Base-by-base conservation (phyloP, 2,113 vertebrate species). In the Rutilus rutilus region DNA sequence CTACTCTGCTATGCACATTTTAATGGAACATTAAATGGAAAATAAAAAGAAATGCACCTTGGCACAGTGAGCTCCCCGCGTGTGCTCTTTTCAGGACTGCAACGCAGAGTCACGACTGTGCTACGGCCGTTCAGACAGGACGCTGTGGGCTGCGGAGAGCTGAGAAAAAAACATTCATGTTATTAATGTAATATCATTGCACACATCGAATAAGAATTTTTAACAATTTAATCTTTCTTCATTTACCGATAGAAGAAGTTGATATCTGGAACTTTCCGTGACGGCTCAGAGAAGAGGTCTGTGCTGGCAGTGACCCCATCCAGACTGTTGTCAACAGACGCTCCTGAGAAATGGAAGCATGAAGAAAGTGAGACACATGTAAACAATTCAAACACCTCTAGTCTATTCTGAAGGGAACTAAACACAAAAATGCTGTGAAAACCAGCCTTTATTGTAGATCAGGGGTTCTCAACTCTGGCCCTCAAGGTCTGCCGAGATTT, bases 231-330 rank as follows among this genome's bases (percentile, higher is more conserved):
- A 7, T 25, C 33, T 78, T 67, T 30, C 8, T 33, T 30, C 23
- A 69, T 10, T 92, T 95, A 99, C 98, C 96, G 96, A 94, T 96
- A 99, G 94, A 95, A 99, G 93, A 98, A 99, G 93, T 97, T 95
- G 42, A 99, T 93, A 90, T 99, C 96, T 1, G 93, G 95, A 86
- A 96, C 89, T 92, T 95, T 97, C 84, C 91, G 96, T 64, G 92
- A 90, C 82, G 93, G 88, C 30, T 90, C 86, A 30, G 96, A 93
- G 85, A 96, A 98, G 42, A 95, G 90, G 36, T 97, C 95, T 78
- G 96, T 90, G 87, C 91, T 94, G 14, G 94, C 91, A 59, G 86
- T 94, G 89, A 97, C 94, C 83, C 96, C 96, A 83, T 94, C 93
- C 81, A 98, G 91, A 0, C 12, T 91, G 52, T 89, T 92, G 67